Base-by-base conservation (phyloP, 2,797 vertebrate species). In the Sebastes flavidus region DNA sequence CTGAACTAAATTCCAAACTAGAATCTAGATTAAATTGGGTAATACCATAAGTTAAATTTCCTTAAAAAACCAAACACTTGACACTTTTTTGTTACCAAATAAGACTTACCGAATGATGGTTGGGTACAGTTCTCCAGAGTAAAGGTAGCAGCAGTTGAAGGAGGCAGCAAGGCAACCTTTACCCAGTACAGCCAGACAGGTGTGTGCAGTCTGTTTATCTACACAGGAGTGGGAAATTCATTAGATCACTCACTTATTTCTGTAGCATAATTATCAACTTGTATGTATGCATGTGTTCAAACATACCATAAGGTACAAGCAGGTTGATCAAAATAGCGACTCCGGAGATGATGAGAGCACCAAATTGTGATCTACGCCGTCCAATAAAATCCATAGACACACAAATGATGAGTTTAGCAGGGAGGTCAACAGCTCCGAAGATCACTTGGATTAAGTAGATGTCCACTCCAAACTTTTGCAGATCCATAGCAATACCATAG, bases 401-500 rank as follows among this genome's bases (percentile, higher is more conserved):
- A 0, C 95, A 97, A 22, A 96, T 42, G 9, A 98, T 2, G 1
- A 98, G 30, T 83, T 98, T 99, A 86, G 98, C 97, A 0, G 98
- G 98, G 83, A 99, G 94, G 89, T 99, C 98, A 3, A 97, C 97
- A 0, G 95, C 95, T 0, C 96, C 97, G 0, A 99, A 99, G 82
- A 99, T 99, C 74, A 99, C 95, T 91, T 99, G 98, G 78, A 99
- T 97, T 30, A 99, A 93, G 92, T 98, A 98, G 76, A 99, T 94
- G 88, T 97, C 92, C 83, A 97, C 94, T 0, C 96, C 97, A 6
- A 99, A 99, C 75, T 97, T 96, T 89, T 97, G 97, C 77, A 99
- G 94, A 34, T 98, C 97, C 97, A 99, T 97, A 27, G 97, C 91
- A 65, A 99, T 84, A 20, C 96, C 96, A 0, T 99, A 99, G 90